Percentiles rank a stretch among this genome's conserved stretches.
Conservation (phyloP, 1,140 invertebrate species). For the Drosophila pandora region DNA sequence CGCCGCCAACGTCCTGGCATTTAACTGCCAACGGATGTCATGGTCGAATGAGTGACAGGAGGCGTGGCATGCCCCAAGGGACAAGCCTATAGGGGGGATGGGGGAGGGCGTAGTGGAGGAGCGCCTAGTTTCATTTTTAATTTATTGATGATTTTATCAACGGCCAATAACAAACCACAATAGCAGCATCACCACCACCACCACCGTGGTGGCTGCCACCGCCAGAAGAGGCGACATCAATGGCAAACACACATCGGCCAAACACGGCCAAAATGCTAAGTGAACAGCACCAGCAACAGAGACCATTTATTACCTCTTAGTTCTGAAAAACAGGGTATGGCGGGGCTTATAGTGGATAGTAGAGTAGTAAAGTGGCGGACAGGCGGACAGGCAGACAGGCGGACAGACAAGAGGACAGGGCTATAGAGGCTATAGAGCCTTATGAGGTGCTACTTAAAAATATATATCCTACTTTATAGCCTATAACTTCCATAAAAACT, state of each 20-base stretch:
- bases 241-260: constrained; percentile 16
- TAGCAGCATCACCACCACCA: constrained; percentile 14
- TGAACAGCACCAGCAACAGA: constrained; percentile 24
- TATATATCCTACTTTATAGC: too few relatives aligned
- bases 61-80: constrained; percentile 22
- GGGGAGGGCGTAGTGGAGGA: not conserved
- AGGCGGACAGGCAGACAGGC: too few relatives aligned
- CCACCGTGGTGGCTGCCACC: not conserved
- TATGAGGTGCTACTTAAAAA: too few relatives aligned
- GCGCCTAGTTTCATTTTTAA: constrained; percentile 66
- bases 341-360: too few relatives aligned
- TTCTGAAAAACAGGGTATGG: not conserved
- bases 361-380: too few relatives aligned
- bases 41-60: constrained; percentile 52
- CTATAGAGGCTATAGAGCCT: too few relatives aligned
- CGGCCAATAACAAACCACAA: constrained; percentile 66
- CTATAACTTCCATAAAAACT: too few relatives aligned
- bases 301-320: not conserved
- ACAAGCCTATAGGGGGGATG: not conserved
- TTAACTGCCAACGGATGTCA: constrained; percentile 50
- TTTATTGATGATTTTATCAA: constrained; percentile 72
- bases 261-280: constrained; percentile 29
- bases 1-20: constrained; percentile 44
- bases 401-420: too few relatives aligned
- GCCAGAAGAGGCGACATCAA: constrained; percentile 19